Evolutionary conservation across 2,113 vertebrate species (phyloP).

Genomic region (Menidia beryllina): DNA sequence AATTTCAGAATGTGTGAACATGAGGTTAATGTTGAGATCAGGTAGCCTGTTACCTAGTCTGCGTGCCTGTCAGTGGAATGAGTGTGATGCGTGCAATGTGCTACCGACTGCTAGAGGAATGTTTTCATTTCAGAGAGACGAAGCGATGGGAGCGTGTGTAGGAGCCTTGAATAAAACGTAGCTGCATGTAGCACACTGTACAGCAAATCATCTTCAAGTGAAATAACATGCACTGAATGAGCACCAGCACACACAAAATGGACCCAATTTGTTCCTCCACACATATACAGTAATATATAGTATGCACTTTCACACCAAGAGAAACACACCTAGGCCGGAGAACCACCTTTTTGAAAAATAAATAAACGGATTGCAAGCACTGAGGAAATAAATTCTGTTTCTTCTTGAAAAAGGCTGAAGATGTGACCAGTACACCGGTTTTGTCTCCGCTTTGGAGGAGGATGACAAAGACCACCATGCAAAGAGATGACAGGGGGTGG

Average conservation of each 20-base stretch:
- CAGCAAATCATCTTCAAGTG: constrained; percentile 29
- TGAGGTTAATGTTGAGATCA: constrained; percentile 26
- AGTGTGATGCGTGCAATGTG: constrained; percentile 19
- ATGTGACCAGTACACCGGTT: constrained; percentile 31
- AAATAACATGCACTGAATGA: constrained; percentile 55
- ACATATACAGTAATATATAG: constrained; percentile 38
- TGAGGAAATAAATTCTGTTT: constrained; percentile 58
- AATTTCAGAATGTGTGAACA: constrained; percentile 4
- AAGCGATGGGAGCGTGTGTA: constrained; percentile 13
- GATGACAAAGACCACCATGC: constrained; percentile 11
- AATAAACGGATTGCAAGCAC: constrained; percentile 37
- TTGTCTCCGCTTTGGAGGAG: constrained; percentile 25
- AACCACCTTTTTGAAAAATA: constrained; percentile 62
- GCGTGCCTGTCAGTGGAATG: constrained; percentile 21
- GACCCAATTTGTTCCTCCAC: constrained; percentile 51
- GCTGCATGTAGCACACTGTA: not conserved
- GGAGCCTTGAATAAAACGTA: constrained; percentile 19
- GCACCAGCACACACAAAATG: constrained; percentile 45
- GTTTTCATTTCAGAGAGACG: constrained; percentile 15
- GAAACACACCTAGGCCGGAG: constrained; percentile 40
- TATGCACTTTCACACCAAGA: constrained; percentile 55
- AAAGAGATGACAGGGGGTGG: constrained; percentile 24
- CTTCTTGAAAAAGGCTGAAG: constrained; percentile 42
- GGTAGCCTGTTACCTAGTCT: constrained; percentile 14
- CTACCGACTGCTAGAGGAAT: constrained; percentile 51